Evolutionary conservation across 2,888 invertebrate genomes (phyloP).

Genomic region (Epinotia nisella): DNA sequence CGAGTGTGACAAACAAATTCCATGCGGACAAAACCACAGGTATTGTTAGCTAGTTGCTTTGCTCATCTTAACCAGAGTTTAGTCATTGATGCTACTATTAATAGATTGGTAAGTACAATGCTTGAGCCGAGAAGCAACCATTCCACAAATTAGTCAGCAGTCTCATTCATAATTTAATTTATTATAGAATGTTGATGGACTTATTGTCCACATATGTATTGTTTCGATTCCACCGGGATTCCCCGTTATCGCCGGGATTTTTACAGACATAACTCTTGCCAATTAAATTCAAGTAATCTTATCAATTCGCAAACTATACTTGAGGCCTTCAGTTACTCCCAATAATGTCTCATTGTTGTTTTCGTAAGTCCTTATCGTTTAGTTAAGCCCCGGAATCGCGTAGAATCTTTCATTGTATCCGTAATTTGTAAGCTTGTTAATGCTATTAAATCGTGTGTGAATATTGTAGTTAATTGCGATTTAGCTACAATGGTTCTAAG

Average conservation of each 20-base stretch:
- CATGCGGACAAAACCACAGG: too few species aligned
- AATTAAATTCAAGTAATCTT: constrained; percentile 6
- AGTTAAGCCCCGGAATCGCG: neutral
- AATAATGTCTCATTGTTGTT: constrained; percentile 3
- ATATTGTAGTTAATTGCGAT: neutral
- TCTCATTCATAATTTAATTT: neutral
- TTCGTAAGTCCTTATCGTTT: constrained; percentile 5
- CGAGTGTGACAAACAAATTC: neutral
- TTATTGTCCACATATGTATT: neutral
- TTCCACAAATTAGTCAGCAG: neutral
- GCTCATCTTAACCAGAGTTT: neutral
- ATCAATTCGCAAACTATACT: neutral
- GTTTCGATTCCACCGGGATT: neutral
- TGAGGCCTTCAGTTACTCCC: neutral
- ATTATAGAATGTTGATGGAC: neutral
- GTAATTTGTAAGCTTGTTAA: neutral
- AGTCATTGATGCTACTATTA: neutral
- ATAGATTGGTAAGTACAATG: neutral
- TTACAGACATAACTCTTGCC: neutral
- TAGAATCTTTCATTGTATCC: neutral
- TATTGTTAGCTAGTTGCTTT: too few species aligned
- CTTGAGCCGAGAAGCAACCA: neutral
- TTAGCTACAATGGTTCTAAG: neutral
- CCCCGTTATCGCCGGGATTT: neutral
- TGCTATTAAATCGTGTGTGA: neutral